Evolutionary conservation across 2,113 vertebrate genomes (phyloP).

Genomic region (Hippopotamus amphibius): DNA sequence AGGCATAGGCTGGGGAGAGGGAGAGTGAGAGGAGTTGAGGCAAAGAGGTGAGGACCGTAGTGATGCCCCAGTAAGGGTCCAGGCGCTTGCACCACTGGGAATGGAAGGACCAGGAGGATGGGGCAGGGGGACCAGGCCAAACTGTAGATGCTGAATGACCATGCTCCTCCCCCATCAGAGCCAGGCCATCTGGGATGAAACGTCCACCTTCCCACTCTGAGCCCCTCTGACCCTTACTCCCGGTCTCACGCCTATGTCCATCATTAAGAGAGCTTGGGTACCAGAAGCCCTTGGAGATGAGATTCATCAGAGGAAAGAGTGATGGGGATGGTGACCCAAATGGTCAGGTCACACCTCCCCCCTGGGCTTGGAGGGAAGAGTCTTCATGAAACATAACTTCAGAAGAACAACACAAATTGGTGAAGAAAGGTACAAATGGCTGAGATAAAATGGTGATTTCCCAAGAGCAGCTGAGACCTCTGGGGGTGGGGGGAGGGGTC

Average conservation of each 20-base stretch:
- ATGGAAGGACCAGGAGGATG: background rate
- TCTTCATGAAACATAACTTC: background rate
- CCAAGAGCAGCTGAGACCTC: background rate
- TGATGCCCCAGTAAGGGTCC: background rate
- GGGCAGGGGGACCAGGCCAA: background rate
- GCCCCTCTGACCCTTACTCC: background rate
- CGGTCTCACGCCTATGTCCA: background rate
- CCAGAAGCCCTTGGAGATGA: background rate
- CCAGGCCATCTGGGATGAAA: background rate
- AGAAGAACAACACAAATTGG: background rate
- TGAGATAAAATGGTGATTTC: background rate
- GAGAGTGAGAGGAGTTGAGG: no score
- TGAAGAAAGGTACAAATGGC: background rate
- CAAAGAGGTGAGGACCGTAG: background rate
- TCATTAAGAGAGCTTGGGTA: background rate
- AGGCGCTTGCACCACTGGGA: background rate
- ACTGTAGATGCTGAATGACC: background rate
- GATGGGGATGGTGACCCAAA: background rate
- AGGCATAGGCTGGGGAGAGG: fast-evolving
- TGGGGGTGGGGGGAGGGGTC: background rate
- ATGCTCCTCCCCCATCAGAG: fast-evolving
- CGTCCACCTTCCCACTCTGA: background rate
- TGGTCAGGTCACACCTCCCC: background rate
- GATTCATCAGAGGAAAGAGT: background rate
- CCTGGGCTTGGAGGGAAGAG: background rate